A percentile compares a stretch with the other conserved stretches of the same genome.
Evolutionary conservation across 2,113 vertebrate species (phyloP).

Genomic region (Eretmochelys imbricata): DNA sequence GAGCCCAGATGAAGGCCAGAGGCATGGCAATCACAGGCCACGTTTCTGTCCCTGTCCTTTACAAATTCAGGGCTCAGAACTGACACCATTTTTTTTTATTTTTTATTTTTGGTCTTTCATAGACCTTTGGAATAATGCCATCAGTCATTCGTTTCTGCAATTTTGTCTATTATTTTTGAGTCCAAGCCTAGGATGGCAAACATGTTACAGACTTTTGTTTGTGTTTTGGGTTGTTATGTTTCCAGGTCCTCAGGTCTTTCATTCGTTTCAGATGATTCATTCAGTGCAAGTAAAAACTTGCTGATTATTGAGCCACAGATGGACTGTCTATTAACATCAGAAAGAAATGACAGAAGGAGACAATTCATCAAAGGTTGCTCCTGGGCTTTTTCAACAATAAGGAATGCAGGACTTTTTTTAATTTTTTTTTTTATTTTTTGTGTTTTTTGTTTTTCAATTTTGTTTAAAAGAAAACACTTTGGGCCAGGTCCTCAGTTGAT

Average conservation of each 20-base stretch:
- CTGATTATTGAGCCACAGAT: slow-evolving; percentile 32
- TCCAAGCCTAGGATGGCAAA: not conserved
- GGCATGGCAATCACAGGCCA: not conserved
- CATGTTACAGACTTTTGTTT: not conserved
- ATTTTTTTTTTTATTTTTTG: no score
- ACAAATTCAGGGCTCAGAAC: not conserved
- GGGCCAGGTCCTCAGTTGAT: not conserved
- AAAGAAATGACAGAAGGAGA: not conserved
- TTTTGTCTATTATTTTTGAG: not conserved
- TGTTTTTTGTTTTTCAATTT: fast-evolving
- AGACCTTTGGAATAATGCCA: not conserved
- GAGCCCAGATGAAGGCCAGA: fast-evolving
- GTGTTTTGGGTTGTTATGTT: not conserved
- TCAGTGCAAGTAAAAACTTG: slow-evolving; percentile 34
- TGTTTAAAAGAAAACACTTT: not conserved
- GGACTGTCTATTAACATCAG: not conserved
- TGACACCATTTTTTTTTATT: fast-evolving
- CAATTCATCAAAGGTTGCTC: not conserved
- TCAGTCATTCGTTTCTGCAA: not conserved
- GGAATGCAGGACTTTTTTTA: not conserved
- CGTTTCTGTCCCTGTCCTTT: not conserved
- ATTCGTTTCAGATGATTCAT: slow-evolving; percentile 2
- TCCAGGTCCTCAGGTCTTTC: not conserved
- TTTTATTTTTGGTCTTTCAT: not conserved
- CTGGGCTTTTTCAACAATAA: not conserved